Conservation (phyloP, 2,113 vertebrate species). For the Atlantisia rogersi region DNA sequence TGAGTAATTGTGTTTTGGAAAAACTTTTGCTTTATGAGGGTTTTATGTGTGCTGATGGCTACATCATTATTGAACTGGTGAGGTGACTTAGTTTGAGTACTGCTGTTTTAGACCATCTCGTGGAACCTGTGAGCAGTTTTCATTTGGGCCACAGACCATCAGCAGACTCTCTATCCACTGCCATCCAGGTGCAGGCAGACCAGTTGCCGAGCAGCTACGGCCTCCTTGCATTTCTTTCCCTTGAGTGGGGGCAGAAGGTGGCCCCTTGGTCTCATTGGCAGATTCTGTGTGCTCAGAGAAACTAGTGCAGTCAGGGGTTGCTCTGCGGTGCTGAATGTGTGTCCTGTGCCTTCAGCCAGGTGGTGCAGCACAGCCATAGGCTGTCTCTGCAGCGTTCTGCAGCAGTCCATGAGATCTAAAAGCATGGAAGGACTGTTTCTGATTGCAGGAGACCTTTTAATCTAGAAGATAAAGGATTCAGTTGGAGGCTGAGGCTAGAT, state of each 20-base stretch:
- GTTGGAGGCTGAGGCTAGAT: neutral
- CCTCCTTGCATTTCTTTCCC: neutral
- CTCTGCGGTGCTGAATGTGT: neutral
- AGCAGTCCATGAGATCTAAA: neutral
- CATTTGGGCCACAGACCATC: neutral
- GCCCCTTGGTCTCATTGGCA: neutral
- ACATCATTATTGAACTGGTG: neutral
- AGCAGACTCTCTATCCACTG: neutral
- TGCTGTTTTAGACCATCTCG: neutral
- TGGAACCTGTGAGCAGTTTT: neutral
- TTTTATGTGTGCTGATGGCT: neutral
- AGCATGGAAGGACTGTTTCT: neutral
- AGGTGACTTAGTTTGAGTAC: neutral
- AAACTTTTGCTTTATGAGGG: neutral
- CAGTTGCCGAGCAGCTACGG: neutral
- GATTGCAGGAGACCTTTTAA: neutral
- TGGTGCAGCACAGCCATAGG: neutral
- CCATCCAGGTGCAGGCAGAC: neutral
- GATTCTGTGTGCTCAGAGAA: neutral
- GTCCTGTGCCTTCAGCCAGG: neutral
- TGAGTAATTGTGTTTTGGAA: neutral
- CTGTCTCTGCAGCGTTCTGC: neutral
- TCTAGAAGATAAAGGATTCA: neutral
- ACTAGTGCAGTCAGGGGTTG: neutral
- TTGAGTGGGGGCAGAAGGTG: neutral